Base-by-base conservation (phyloP, 1,140 invertebrate genomes). In the Drosophila mayri region DNA sequence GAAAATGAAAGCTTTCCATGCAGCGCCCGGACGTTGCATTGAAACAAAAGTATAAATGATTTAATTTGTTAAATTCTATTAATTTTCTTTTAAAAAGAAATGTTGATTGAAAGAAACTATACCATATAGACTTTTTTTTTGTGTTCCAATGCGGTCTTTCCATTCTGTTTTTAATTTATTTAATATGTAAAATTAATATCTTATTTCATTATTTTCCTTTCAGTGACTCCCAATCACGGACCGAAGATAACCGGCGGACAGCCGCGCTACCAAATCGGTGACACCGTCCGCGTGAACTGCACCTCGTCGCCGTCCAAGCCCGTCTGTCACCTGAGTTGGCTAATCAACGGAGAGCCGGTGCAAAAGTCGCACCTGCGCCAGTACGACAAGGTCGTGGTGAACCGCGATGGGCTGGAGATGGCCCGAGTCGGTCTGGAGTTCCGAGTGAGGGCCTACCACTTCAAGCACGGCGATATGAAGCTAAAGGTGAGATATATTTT, bases 281-380 rank as follows among this genome's bases (percentile, higher is more conserved):
- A 98, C 80, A 93, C 94, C 11, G 96, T 98, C 14, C 94, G 95
- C 22, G 95, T 98, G 16, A 97, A 97, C 92, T 98, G 97, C 93
- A 97, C 97, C 14, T 97, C 97, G 14, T 95, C 95, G 14, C 93
- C 95, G 74, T 98, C 97, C 12, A 95, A 97, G 83, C 97, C 97
- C 1, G 96, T 96, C 0, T 97, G 97, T 12, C 95, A 96, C 70
- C 94, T 98, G 32, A 95, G 95, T 41, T 98, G 97, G 97, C 97
- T 96, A 92, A 96, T 98, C 87, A 98, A 98, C 86, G 96, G 96
- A 38, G 96, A 97, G 80, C 95, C 95, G 80, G 96, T 96, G 82
- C 95, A 94, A 76, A 57, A 92, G 1, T 70, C 87, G 4, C 92
- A 94, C 25, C 78, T 93, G 4, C 84, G 71, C 28, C 83, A 81